These are phyloP conservation scores for Antheraea yamamai DNA, from an alignment of 2,888 invertebrate genomes.

Conservation along the genomic window DNA sequence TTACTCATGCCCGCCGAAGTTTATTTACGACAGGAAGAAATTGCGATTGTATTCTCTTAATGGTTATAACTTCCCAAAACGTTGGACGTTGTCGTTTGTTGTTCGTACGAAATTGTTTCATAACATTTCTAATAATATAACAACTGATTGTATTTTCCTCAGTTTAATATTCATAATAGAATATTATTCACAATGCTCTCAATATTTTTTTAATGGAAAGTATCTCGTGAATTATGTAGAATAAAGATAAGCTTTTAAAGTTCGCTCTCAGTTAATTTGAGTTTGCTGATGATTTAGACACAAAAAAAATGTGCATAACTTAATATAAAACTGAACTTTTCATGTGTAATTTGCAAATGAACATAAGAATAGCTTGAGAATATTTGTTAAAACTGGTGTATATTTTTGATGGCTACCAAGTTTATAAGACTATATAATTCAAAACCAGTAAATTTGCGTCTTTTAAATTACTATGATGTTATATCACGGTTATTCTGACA, in stretches of 20 bases:
- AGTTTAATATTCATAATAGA: background rate
- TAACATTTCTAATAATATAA: slow-evolving; percentile 23
- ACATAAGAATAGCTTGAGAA: too few species aligned
- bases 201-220: background rate
- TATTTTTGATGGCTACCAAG: background rate
- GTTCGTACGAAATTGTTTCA: slow-evolving; percentile 36
- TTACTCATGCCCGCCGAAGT: slow-evolving; percentile 75
- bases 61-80: slow-evolving; percentile 75
- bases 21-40: slow-evolving; percentile 81
- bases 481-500: background rate
- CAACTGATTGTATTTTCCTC: slow-evolving; percentile 8
- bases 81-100: slow-evolving; percentile 29
- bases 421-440: background rate
- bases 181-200: background rate
- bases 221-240: background rate
- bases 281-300: background rate
- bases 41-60: slow-evolving; percentile 77
- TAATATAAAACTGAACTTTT: too few species aligned
- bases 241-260: background rate
- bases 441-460: background rate
- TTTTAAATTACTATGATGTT: background rate
- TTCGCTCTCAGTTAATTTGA: background rate
- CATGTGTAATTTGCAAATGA: too few species aligned
- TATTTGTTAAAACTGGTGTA: background rate
- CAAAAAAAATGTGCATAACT: too few species aligned